Base-by-base conservation (phyloP, 2,888 invertebrate species). In the Polydrusus cervinus region DNA sequence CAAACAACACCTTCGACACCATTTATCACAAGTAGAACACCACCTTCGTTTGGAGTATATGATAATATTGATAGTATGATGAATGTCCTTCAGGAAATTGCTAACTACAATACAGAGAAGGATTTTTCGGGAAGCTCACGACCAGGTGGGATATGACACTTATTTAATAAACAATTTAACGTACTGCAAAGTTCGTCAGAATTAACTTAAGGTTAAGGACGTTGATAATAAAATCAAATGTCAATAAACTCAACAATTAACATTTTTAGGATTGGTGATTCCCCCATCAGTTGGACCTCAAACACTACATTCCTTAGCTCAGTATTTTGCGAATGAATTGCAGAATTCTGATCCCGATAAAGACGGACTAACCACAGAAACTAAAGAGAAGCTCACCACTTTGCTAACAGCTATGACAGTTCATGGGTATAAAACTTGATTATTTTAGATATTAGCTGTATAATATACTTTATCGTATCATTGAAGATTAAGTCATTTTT, bases 261-360 rank as follows among this genome's bases (percentile, higher is more conserved):
- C n/a, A 43, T 38, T 38, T 40, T 55, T 45, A 43, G 94, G 93
- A 3, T 86, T 93, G n/a, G 88, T 91, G 7, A 90, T 93, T 9
- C 93, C 94, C 2, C 92, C 92, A 14, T 94, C 94, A 0, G 90
- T 93, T 0, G 93, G 94, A 0, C 94, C 95, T 0, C 93, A 93
- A 83, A 93, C 94, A 0, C 87, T 94, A 11, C 94, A 94, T 80
- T 93, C 94, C 0, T 85, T 95, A 55, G 95, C 95, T 0, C 90
- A 94, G 78, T 95, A 95, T 83, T 95, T 95, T 83, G 94, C 94
- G 2, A 92, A 92, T 9, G 91, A 92, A 79, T 88, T 91, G 76
- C 92, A 92, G 80, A 90, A 89, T 78, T 86, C 90, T 40, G 89
- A 89, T 40, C 85, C 83, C 9, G 84, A 88, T 34, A 83, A 82